Evolutionary conservation across 2,113 vertebrate genomes (phyloP), one percentile per base, ranked within the genome.

Genomic region (Ursus arctos): DNA sequence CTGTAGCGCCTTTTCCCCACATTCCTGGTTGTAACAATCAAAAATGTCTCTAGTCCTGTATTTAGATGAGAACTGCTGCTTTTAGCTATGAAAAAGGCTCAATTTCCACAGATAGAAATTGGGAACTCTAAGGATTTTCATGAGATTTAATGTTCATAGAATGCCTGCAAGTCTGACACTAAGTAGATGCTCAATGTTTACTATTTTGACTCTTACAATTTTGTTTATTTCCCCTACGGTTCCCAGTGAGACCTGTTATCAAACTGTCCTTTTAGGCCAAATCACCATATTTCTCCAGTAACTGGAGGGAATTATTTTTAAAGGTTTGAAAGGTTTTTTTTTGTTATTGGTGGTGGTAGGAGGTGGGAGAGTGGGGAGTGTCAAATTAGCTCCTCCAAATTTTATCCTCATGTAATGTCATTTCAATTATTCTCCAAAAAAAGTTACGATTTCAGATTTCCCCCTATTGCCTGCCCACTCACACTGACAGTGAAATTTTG

Each of bases 291-390:
- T 49, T 14, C 1, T 85, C 10, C 31, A 86, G 26, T 55, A 69
- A 84, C 57, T 72, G 51, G 57, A 82, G 6, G 72, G 11, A 87
- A 65, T 28, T 71, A 49, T 40, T 76, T 92, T 65, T 67, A 53
- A 91, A 92, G 55, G 22, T 22, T 88, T 92, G 49, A 80, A 89
- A 31, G 33, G 7, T 6, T 43, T 86, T 87, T 24, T 40, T 40
- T 40, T 40, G 40, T 40, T 40, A 11, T 24, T 24, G 4, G 26
- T 33, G 0, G 53, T 55, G 15, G 19, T 3, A 1, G 16, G 2
- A 19, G 0, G 2, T 77, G 11, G 12, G 26, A 16, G 3, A 47
- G 6, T 7, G 0, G 19, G 5, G 0, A 43, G 3, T 36, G 4
- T 89, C 18, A 82, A 40, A 67, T 81, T 80, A 67, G 2, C 28